Evolutionary conservation across 2,113 vertebrate species (phyloP), one percentile per base, ranked within the genome.

Genomic region (Bucco capensis): DNA sequence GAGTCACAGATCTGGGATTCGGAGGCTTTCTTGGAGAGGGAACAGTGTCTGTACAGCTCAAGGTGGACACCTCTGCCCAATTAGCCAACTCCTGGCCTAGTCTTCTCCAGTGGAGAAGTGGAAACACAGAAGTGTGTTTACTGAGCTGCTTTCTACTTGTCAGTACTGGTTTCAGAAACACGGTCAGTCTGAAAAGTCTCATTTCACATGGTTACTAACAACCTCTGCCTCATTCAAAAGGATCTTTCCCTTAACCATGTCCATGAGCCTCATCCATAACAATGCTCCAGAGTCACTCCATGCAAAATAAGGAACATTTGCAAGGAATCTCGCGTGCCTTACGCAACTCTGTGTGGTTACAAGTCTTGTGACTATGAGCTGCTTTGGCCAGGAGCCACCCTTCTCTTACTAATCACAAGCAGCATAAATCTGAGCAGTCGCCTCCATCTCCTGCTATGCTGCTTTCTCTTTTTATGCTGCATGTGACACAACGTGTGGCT

Each of bases 341-440:
- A 86, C 38, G 27, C 94, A 97, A 94, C 73, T 53, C 81, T 14
- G 38, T 61, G 94, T 93, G 93, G 78, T 94, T 96, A 64, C 73
- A 18, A 89, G 91, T 96, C 96, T 96, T 97, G 95, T 96, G 96
- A 97, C 93, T 94, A 56, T 96, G 94, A 97, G 94, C 86, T 95
- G 22, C 91, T 76, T 89, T 96, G 96, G 93, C 91, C 87, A 91
- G 72, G 75, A 94, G 90, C 95, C 90, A 94, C 83, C 64, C 90
- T 89, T 95, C 93, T 86, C 86, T 31, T 92, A 12, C 78, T 95
- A 75, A 88, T 92, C 79, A 93, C 57, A 51, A 70, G 81, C 78
- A 93, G 84, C 83, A 90, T 61, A 88, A 92, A 94, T 95, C 89
- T 70, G 92, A 94, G 74, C 80, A 79, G 74, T 54, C 18, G 21